A percentile compares a stretch with the other conserved stretches of the same genome.
These are phyloP conservation scores for Microctonus brassicae DNA, from an alignment of 2,888 invertebrate species.

Conservation along the genomic window DNA sequence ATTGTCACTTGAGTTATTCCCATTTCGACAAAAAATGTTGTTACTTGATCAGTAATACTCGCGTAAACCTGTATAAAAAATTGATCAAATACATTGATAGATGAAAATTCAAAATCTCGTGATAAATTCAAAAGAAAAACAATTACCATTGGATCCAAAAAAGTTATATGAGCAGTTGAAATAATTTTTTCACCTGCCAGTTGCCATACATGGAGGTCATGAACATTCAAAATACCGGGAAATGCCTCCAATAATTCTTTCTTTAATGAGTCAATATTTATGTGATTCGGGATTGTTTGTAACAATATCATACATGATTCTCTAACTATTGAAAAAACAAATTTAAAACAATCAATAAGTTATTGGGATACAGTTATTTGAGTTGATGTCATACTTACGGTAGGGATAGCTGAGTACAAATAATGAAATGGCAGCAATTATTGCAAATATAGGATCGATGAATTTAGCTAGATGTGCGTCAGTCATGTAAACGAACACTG, in stretches of 20 bases:
- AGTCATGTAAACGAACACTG: constrained; percentile 75
- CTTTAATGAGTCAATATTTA: constrained; percentile 81
- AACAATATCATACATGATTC: constrained; percentile 90
- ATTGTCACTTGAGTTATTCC: constrained; percentile 88
- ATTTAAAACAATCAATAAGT: too few relatives aligned
- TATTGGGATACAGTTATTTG: background rate
- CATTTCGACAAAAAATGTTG: constrained; percentile 82
- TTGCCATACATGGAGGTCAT: constrained; percentile 93
- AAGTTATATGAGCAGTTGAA: constrained; percentile 87
- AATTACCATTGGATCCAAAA: constrained; percentile 75
- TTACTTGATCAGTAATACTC: constrained; percentile 75
- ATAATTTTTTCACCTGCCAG: constrained; percentile 83
- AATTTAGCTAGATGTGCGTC: constrained; percentile 77
- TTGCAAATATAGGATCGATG: constrained; percentile 82
- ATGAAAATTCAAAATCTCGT: constrained; percentile 1
- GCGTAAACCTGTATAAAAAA: constrained; percentile 70
- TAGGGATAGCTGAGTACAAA: constrained; percentile 85
- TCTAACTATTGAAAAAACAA: constrained; percentile 81
- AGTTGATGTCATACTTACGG: constrained; percentile 73
- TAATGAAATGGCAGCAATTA: constrained; percentile 80
- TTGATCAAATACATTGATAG: background rate
- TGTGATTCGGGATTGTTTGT: constrained; percentile 92
- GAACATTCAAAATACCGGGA: constrained; percentile 81
- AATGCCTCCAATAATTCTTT: constrained; percentile 76
- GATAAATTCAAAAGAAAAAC: background rate